phyloP scores from a whole-genome alignment of 2,113 vertebrate species.

The Corythoichthys haematopterus region DNA sequence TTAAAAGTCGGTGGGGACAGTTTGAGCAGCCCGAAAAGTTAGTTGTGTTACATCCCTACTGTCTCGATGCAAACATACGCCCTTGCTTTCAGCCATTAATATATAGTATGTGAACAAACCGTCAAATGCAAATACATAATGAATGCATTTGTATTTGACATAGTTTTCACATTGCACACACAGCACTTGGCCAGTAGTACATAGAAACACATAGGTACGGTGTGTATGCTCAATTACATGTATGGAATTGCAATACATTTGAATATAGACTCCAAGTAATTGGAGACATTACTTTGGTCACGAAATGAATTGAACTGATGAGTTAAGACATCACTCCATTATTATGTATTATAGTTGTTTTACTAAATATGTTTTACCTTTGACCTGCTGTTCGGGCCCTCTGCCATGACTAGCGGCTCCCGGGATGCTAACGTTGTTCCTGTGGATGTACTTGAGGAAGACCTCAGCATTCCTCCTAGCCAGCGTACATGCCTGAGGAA shows the following conservation, averaged over 20 bases:
- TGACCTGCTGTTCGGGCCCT: constrained; percentile 91
- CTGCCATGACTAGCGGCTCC: constrained; percentile 84
- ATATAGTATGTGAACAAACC: no score
- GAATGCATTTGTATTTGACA: no score
- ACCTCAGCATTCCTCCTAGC: constrained; percentile 94
- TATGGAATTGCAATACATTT: neutral
- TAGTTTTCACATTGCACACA: no score
- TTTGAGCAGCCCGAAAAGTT: no score
- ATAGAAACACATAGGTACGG: neutral
- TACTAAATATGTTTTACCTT: constrained; percentile 72
- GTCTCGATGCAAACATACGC: no score
- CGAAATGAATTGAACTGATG: neutral
- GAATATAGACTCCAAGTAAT: neutral
- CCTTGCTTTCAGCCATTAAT: no score
- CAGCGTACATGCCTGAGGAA: constrained; percentile 86
- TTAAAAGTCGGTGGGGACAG: no score
- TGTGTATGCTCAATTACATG: neutral
- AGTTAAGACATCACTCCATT: neutral
- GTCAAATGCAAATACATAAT: no score
- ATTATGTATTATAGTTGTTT: no score
- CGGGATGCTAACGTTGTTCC: constrained; percentile 93
- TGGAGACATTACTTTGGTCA: neutral
- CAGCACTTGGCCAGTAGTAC: no score
- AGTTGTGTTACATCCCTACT: no score
- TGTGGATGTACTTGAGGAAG: constrained; percentile 98